Evolutionary conservation across 2,113 vertebrate species (phyloP).

Genomic region (Vimba vimba): DNA sequence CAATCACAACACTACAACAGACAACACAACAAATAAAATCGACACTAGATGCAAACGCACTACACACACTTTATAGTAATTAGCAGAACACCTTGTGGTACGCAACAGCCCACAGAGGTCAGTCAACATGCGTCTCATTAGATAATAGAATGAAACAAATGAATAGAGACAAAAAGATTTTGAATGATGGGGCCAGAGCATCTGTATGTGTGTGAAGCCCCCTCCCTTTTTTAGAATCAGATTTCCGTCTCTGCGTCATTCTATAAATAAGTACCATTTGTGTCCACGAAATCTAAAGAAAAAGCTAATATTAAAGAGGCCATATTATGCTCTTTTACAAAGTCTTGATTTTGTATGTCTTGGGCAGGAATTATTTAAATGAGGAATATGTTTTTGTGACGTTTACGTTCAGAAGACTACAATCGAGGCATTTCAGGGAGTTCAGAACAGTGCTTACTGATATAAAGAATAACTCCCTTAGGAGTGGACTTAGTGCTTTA

Average conservation of each 20-base stretch:
- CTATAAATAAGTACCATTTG: background rate
- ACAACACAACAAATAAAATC: slow-evolving; percentile 2
- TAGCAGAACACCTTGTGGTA: background rate
- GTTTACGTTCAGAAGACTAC: no score
- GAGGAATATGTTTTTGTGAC: no score
- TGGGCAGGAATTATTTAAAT: no score
- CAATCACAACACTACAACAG: background rate
- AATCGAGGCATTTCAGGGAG: no score
- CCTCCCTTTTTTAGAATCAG: background rate
- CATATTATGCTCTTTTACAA: no score
- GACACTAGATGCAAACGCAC: background rate
- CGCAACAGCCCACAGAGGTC: slow-evolving; percentile 31
- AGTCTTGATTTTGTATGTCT: no score
- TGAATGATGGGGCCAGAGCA: background rate
- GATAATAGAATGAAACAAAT: background rate
- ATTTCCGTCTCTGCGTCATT: background rate
- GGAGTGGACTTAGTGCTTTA: no score
- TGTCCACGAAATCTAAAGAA: background rate
- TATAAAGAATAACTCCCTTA: no score
- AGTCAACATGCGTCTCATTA: slow-evolving; percentile 30
- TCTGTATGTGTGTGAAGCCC: background rate
- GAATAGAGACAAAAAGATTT: background rate
- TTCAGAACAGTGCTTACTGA: no score
- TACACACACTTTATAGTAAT: slow-evolving; percentile 30
- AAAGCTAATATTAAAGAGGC: background rate